Percentiles rank a stretch among this genome's conserved stretches.
Evolutionary conservation across 2,888 invertebrate genomes (phyloP).

Genomic region (Lochmaea capreae): DNA sequence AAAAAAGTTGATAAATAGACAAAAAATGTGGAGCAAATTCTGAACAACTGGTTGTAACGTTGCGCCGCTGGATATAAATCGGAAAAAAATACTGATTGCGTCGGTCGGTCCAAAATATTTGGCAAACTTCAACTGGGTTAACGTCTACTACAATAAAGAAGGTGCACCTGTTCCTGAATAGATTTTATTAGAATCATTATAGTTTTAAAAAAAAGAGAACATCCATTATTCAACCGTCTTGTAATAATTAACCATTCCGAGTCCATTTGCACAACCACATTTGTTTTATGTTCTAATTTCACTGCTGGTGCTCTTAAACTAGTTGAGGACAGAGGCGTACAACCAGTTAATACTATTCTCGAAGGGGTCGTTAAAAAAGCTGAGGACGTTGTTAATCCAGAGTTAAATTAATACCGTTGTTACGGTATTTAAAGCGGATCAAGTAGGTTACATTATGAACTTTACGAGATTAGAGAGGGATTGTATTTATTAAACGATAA

Average conservation of each 20-base stretch:
- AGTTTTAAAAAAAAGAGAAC: slow-evolving; percentile 22
- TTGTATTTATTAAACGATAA: too few relatives aligned
- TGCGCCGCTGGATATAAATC: slow-evolving; percentile 7
- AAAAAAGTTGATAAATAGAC: too few relatives aligned
- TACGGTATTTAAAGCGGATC: not conserved
- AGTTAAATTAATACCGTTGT: not conserved
- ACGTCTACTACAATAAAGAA: slow-evolving; percentile 33
- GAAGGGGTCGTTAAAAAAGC: not conserved
- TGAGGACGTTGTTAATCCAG: not conserved
- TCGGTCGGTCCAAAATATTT: slow-evolving; percentile 33
- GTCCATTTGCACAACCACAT: slow-evolving; percentile 24
- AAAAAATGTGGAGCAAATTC: too few relatives aligned
- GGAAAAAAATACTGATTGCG: slow-evolving; percentile 11
- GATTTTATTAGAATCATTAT: slow-evolving; percentile 30
- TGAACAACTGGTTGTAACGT: not conserved
- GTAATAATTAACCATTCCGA: slow-evolving; percentile 35
- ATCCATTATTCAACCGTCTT: slow-evolving; percentile 36
- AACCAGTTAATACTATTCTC: not conserved
- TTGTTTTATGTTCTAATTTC: slow-evolving; percentile 26
- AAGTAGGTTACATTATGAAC: not conserved
- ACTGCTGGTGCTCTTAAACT: slow-evolving; percentile 11
- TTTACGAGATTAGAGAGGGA: too few relatives aligned
- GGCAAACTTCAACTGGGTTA: slow-evolving; percentile 37
- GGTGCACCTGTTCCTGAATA: slow-evolving; percentile 35
- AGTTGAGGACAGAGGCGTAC: not conserved